Conservation (phyloP, 2,797 vertebrate genomes). For the Enteromius afrohamiltoni region DNA sequence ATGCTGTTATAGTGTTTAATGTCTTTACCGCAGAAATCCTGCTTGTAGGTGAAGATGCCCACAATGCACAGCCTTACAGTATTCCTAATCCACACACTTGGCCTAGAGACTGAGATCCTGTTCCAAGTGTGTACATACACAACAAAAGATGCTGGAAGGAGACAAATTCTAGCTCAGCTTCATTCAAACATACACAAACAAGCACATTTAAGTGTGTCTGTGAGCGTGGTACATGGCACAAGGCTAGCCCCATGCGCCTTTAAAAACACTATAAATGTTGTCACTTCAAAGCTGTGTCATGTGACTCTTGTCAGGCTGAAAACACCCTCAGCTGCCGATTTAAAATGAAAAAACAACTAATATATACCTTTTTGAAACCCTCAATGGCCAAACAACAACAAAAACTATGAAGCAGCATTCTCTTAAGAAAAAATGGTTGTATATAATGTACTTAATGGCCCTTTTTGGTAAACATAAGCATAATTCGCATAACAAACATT, state of each 20-base stretch:
- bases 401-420: no score
- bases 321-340: neutral
- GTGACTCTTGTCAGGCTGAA: neutral
- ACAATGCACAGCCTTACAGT: conserved; percentile 44
- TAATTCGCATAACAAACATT: neutral
- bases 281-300: neutral
- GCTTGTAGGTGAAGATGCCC: conserved; percentile 5
- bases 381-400: neutral
- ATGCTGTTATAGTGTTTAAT: neutral
- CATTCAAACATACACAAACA: conserved; percentile 25
- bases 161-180: conserved; percentile 57
- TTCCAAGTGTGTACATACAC: conserved; percentile 57
- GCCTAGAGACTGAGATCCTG: conserved; percentile 47
- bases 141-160: conserved; percentile 61
- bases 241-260: neutral
- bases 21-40: neutral
- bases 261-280: neutral
- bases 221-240: neutral
- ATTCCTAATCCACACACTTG: conserved; percentile 66
- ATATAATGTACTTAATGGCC: neutral
- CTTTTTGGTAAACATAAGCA: neutral
- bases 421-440: no score
- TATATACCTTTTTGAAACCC: neutral
- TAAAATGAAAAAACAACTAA: neutral
- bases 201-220: neutral